phyloP scores from a whole-genome alignment of 1,140 invertebrate species.

The Drosophila ambigua region DNA sequence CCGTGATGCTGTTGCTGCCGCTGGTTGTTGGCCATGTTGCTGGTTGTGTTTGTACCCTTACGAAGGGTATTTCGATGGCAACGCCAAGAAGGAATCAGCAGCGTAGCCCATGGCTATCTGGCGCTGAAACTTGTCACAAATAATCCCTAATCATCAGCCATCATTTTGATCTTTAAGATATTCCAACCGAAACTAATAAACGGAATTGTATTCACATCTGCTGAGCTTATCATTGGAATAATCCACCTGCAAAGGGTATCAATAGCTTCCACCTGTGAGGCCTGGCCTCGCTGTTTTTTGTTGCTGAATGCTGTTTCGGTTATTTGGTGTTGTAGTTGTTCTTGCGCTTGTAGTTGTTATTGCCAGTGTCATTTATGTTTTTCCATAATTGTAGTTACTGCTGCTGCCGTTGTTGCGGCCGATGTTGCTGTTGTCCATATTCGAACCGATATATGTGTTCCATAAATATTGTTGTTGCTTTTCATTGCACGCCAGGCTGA shows the following conservation, averaged over 20 bases:
- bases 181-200: no score
- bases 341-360: constrained; percentile 35
- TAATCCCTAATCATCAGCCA: no score
- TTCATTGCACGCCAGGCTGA: constrained; percentile 1
- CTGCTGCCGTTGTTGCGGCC: constrained; percentile 20
- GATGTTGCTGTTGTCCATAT: constrained; percentile 1
- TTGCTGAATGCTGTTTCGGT: constrained; percentile 27
- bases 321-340: constrained; percentile 24
- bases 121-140: no score
- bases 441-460: constrained; percentile 3
- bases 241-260: no score
- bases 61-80: no score
- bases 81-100: no score
- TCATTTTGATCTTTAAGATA: no score
- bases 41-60: constrained; percentile 2
- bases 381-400: constrained; percentile 54
- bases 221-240: no score
- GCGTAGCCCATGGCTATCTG: no score
- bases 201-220: no score
- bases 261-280: no score
- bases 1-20: constrained; percentile 15
- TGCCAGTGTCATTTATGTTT: constrained; percentile 49
- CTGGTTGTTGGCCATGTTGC: constrained; percentile 17
- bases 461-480: constrained; percentile 45
- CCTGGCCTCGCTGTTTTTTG: no score